These are phyloP conservation scores for Ormyrus thymus DNA, from an alignment of 2,888 invertebrate species.

Conservation along the genomic window DNA sequence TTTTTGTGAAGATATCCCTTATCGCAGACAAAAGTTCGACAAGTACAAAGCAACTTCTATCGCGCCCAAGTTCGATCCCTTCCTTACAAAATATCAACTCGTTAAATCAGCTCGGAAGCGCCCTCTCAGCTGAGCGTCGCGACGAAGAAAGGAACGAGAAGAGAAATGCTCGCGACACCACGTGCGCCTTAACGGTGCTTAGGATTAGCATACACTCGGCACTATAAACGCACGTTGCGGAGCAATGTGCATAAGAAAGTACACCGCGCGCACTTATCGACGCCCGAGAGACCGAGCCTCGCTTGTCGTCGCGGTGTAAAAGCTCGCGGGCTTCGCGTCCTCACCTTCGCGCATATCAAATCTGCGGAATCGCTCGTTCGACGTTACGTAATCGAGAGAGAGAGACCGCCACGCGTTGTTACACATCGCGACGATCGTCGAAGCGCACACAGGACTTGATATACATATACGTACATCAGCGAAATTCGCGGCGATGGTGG, in stretches of 20 bases:
- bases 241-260: conserved; percentile 2
- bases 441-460: not conserved
- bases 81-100: too few relatives aligned
- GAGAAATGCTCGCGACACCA: too few relatives aligned
- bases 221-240: too few relatives aligned
- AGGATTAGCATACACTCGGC: too few relatives aligned
- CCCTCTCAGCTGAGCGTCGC: too few relatives aligned
- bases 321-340: not conserved
- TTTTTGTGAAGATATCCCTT: too few relatives aligned
- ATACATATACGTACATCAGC: conserved; percentile 6
- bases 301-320: not conserved
- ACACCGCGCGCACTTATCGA: not conserved
- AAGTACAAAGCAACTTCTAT: too few relatives aligned
- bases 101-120: too few relatives aligned
- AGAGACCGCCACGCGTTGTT: not conserved
- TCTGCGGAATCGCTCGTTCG: conserved; percentile 6
- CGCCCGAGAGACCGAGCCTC: not conserved
- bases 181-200: too few relatives aligned
- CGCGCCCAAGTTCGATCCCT: too few relatives aligned
- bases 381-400: conserved; percentile 1
- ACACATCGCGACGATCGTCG: not conserved
- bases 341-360: conserved; percentile 18
- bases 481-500: conserved; percentile 4
- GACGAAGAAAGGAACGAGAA: too few relatives aligned
- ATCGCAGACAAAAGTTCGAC: too few relatives aligned